Evolutionary conservation across 2,113 vertebrate genomes (phyloP), one percentile per base, ranked within the genome.

Genomic region (Phylloscopus whistleri): DNA sequence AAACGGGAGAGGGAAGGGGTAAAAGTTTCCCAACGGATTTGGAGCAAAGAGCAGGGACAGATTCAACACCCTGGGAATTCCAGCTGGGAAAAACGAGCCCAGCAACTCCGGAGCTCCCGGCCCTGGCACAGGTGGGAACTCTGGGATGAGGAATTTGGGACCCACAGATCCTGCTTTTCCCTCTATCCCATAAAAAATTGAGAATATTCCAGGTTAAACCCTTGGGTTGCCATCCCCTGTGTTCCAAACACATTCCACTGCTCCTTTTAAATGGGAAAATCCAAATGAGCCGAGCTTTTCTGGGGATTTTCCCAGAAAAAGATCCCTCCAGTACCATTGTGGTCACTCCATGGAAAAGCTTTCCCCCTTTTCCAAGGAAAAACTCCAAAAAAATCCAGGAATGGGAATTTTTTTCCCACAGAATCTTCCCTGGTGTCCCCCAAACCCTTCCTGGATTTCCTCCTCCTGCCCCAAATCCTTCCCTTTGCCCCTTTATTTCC

Each of bases 111-210:
- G 39, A 69, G 31, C 44, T 49, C 20, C 33, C 4, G 1, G 35
- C 20, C 37, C 10, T 56, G 10, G 3, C 53, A 24, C 8, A 7
- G 37, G 10, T 53, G 33, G 21, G 39, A 44, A 2, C 3, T 7
- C 16, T 14, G 14, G 22, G 43, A 10, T 21, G 18, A 51, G 48
- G 30, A 18, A 21, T 11, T 49, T 3, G 8, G 27, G 39, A 60
- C 49, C 39, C 28, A 3, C 7, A 11, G n/a, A 12, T 10, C 35
- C 56, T 1, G 0, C 2, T 30, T 26, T 23, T 24, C 17, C 14
- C 55, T 31, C 26, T 3, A 2, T 11, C 22, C 16, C 66, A 14
- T 10, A 2, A 33, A 22, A 37, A 21, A 6, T 0, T 5, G 7
- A 26, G 15, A 7, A 21, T 24, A 13, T 44, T 72, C 33, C 48